Base-by-base conservation (phyloP, 2,113 vertebrate species). In the Ceratotherium simum region DNA sequence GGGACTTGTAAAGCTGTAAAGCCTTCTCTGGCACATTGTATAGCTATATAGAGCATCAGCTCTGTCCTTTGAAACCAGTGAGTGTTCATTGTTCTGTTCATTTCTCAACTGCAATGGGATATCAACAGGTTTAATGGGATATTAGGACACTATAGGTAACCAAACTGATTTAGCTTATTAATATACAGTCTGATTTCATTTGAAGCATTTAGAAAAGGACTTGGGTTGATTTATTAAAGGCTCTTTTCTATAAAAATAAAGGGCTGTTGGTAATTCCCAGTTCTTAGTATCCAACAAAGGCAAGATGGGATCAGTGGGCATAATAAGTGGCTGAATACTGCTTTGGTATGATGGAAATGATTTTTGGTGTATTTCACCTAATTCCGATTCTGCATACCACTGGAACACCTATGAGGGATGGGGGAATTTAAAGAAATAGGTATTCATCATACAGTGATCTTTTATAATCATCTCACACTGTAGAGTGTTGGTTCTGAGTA, bases 221-320 rank as follows among this genome's bases (percentile, higher is more conserved):
- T 64, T 93, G 18, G 3, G 13, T 93, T 83, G 27, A 83, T 58
- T 16, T 78, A 79, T 11, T 95, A 2, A 79, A 88, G 31, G 2
- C 5, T 58, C 3, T 93, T 97, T 85, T 21, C 62, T 73, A 39
- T 56, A 60, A 64, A 93, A 87, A 56, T 90, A 81, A 93, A 36
- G 42, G 1, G 2, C 42, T 39, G 2, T 72, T 82, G 23, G 20
- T 80, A 42, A 95, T 76, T 90, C 33, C 13, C 33, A 78, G 16
- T 93, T 83, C 8, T 83, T 72, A 78, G 5, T 12, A 58, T 39
- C 23, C 6, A 79, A 65, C 31, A 83, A 86, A 75, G 21, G 82
- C 13, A 76, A 51, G 16, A 60, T 73, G 14, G 12, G n/a, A 60
- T 76, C 81, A 79, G 25, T 79, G 33, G 18, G 20, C 4, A n/a